Evolutionary conservation across 2,113 vertebrate genomes (phyloP).

Genomic region (Amazona guildingii): DNA sequence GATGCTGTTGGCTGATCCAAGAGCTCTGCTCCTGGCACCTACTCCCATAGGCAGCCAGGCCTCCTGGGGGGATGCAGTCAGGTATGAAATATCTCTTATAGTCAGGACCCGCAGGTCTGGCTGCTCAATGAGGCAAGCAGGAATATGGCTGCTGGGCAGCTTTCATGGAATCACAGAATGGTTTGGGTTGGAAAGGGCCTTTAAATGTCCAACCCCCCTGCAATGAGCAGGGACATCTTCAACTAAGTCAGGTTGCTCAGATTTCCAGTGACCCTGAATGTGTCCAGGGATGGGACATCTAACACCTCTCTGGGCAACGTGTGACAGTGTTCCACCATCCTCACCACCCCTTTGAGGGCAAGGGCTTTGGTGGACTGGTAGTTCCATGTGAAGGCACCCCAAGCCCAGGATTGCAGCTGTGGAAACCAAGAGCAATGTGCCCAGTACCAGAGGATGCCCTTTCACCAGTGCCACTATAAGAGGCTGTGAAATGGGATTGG

Average conservation of each 20-base stretch:
- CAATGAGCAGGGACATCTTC: neutral
- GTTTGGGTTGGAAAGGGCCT: neutral
- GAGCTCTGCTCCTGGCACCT: neutral
- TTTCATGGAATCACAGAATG: neutral
- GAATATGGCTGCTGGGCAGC: neutral
- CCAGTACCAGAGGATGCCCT: neutral
- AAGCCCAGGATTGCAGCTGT: accelerated
- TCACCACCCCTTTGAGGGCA: neutral
- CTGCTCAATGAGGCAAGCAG: accelerated
- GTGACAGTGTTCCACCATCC: neutral
- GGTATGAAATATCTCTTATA: neutral
- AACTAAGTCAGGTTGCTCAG: neutral
- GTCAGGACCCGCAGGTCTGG: neutral
- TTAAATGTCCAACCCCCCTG: neutral
- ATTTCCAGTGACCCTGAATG: neutral
- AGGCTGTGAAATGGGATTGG: accelerated
- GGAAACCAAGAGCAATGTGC: neutral
- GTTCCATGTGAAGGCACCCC: neutral
- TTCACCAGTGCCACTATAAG: accelerated
- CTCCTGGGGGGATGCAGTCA: neutral
- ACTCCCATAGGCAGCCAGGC: neutral
- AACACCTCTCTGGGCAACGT: neutral
- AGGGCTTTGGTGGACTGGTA: neutral
- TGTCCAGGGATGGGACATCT: neutral
- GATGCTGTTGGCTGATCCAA: accelerated